Evolutionary conservation across 2,888 invertebrate genomes (phyloP).

Genomic region (Heliconius cydno): DNA sequence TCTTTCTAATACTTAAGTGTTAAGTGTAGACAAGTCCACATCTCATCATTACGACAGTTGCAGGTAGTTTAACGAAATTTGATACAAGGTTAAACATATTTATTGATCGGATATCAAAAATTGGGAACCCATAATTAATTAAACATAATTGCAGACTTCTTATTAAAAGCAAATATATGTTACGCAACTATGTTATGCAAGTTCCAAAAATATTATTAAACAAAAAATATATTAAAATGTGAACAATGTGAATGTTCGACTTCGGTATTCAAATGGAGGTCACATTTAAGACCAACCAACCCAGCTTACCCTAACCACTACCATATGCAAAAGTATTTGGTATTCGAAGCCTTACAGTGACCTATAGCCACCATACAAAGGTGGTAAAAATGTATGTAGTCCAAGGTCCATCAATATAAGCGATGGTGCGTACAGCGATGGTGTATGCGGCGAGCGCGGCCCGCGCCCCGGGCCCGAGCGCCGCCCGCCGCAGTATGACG

Average conservation of each 20-base stretch:
- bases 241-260: slow-evolving; percentile 2
- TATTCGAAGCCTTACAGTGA: slow-evolving; percentile 38
- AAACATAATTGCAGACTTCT: background rate
- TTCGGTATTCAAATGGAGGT: slow-evolving; percentile 35
- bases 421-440: slow-evolving; percentile 68
- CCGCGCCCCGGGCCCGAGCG: slow-evolving; percentile 54
- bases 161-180: background rate
- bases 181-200: background rate
- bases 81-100: background rate
- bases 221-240: background rate
- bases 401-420: slow-evolving; percentile 78
- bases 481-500: slow-evolving; percentile 75
- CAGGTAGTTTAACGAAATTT: background rate
- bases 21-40: background rate
- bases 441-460: slow-evolving; percentile 54
- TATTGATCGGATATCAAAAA: background rate
- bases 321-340: slow-evolving; percentile 25
- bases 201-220: background rate
- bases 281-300: slow-evolving; percentile 16
- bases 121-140: background rate
- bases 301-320: background rate
- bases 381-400: slow-evolving; percentile 63
- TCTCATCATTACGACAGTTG: background rate
- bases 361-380: slow-evolving; percentile 40
- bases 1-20: background rate